A percentile compares a stretch with the other conserved stretches of the same genome.
Evolutionary conservation across 2,113 vertebrate genomes (phyloP).

Genomic region (Numenius arquata): DNA sequence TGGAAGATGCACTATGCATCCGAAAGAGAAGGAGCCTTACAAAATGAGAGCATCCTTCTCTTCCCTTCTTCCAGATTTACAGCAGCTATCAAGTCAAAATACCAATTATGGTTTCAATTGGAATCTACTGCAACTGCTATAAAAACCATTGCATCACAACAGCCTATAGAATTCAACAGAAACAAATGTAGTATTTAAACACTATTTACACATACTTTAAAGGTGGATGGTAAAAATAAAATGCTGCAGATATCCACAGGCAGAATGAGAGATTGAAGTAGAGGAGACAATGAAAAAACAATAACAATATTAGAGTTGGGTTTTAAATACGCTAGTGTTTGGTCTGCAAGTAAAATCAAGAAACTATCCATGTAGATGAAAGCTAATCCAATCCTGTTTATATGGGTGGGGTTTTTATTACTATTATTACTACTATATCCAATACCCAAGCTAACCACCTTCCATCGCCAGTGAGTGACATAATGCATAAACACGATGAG

Average conservation of each 20-base stretch:
- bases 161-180: not conserved
- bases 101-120: conserved; percentile 26
- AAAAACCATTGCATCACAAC: not conserved
- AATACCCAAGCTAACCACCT: not conserved
- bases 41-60: conserved; percentile 51
- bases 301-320: not conserved
- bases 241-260: not conserved
- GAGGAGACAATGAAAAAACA: not conserved
- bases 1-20: conserved; percentile 35
- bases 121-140: not conserved
- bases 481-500: not conserved
- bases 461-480: not conserved
- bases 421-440: not conserved
- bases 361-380: not conserved
- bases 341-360: not conserved
- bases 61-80: conserved; percentile 40
- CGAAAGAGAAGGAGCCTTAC: conserved; percentile 30
- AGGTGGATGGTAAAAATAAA: not conserved
- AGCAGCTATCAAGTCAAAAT: not conserved
- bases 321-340: not conserved
- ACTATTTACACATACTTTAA: not conserved
- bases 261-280: rapidly evolving
- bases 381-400: not conserved
- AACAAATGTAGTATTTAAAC: not conserved
- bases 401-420: rapidly evolving